Conservation (phyloP, 2,888 invertebrate species). For the Caenorhabditis virilis region DNA sequence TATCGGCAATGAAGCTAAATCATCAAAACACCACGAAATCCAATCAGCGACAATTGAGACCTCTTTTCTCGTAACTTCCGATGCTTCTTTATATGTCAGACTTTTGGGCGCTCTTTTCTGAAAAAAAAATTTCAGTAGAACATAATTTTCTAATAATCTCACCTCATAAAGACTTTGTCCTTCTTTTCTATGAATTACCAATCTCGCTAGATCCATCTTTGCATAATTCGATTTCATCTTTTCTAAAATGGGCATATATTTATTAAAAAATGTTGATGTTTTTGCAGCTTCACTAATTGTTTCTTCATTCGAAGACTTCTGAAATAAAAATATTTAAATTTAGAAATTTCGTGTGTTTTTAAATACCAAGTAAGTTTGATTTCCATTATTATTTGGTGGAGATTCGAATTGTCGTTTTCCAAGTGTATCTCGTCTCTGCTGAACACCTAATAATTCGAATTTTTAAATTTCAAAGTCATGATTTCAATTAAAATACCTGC, state of each 20-base stretch:
- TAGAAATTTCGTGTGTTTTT: too few species aligned
- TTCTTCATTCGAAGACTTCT: too few species aligned
- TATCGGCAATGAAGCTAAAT: constrained; percentile 13
- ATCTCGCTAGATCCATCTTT: constrained; percentile 27
- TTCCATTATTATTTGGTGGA: too few species aligned
- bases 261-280: too few species aligned
- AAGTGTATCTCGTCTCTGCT: constrained; percentile 26
- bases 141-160: not conserved
- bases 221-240: constrained; percentile 26
- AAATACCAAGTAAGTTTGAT: too few species aligned
- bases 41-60: constrained; percentile 31
- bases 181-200: constrained; percentile 30
- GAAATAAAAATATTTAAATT: too few species aligned
- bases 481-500: not conserved
- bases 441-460: constrained; percentile 10
- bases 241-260: constrained; percentile 22
- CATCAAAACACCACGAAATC: constrained; percentile 34
- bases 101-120: constrained; percentile 15
- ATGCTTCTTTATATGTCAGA: constrained; percentile 19
- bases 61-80: constrained; percentile 13
- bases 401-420: constrained; percentile 25
- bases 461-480: not conserved
- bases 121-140: constrained; percentile 1
- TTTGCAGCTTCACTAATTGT: too few species aligned
- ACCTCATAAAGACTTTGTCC: constrained; percentile 26